These are phyloP conservation scores for Hydrozoanthus tunicans DNA, from an alignment of 64 coral and sea anemone genomes.

Conservation along the genomic window DNA sequence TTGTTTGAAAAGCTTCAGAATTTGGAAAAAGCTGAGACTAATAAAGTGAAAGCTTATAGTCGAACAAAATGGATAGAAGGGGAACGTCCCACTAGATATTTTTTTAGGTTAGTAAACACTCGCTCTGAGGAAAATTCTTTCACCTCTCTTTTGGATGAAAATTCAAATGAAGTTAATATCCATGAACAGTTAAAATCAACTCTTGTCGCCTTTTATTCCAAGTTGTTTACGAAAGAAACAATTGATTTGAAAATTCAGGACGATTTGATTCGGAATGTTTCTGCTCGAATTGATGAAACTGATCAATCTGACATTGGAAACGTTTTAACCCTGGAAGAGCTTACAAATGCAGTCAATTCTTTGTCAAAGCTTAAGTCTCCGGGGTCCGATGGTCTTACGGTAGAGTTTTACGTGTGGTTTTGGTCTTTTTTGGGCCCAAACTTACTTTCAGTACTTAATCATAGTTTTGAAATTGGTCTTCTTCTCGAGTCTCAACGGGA, in stretches of 20 bases:
- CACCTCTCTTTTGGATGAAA: background rate
- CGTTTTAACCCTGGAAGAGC: background rate
- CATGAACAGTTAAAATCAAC: background rate
- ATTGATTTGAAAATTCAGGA: slow-evolving; percentile 17
- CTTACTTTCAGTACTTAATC: background rate
- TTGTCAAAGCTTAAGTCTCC: slow-evolving; percentile 8
- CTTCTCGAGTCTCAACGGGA: background rate
- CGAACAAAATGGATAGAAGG: too few species aligned
- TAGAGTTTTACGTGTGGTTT: slow-evolving; percentile 44
- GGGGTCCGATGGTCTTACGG: slow-evolving; percentile 19
- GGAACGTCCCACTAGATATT: too few species aligned
- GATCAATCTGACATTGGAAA: background rate
- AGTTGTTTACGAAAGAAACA: background rate
- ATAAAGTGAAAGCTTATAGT: too few species aligned
- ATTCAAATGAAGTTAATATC: background rate
- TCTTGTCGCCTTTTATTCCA: slow-evolving; percentile 10
- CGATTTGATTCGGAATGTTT: background rate
- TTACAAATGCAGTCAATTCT: background rate
- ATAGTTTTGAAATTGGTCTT: background rate
- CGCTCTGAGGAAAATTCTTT: background rate
- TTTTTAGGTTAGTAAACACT: too few species aligned
- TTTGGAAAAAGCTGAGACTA: too few species aligned
- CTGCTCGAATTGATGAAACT: background rate
- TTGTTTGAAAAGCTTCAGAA: too few species aligned
- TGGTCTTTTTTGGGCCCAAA: background rate